Evolutionary conservation across 2,113 vertebrate species (phyloP), one percentile per base, ranked within the genome.

Genomic region (Tragelaphus strepsiceros): DNA sequence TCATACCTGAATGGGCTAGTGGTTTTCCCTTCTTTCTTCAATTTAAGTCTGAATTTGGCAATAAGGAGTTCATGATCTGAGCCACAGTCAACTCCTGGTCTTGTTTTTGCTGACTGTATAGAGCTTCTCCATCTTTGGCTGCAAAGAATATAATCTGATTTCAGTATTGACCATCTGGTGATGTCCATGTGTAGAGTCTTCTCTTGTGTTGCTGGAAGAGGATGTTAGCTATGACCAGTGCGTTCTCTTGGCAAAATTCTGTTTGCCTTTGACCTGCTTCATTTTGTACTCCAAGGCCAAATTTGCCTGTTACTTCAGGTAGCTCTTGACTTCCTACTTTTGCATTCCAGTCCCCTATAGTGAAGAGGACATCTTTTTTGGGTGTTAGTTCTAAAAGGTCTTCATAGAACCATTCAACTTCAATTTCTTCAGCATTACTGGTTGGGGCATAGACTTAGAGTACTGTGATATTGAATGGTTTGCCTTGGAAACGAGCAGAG

Each of bases 401-500:
- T 32, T 64, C 61, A 64, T 7, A 64, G 61, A 64, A 32, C 30
- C 61, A 32, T 64, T n/a, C 62, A 64, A 17, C 7, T 8, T 64
- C 62, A 64, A 30, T 15, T 64, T n/a, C 62, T 64, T 64, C 15
- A 64, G 62, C 30, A 64, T 64, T 64, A 64, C 30, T 64, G 3
- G 62, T 64, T n/a, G 62, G 15, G 30, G 30, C 62, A 64, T 64
- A 64, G 62, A 64, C 62, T 64, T 64, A 32, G 62, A 64, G 16
- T 9, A 64, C 62, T 64, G 7, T 64, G 62, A 64, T n/a, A 17
- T 1, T 64, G 30, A 64, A 64, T n/a, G 15, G 15, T 64, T 64
- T n/a, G 62, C 30, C 62, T n/a, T 17, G 3, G 7, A n/a, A 17
- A 64, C 0, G 0, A 64, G 7, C 7, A n/a, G 62, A 64, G 62